Evolutionary conservation across 2,888 invertebrate species (phyloP).

Genomic region (Chorisops tibialis): DNA sequence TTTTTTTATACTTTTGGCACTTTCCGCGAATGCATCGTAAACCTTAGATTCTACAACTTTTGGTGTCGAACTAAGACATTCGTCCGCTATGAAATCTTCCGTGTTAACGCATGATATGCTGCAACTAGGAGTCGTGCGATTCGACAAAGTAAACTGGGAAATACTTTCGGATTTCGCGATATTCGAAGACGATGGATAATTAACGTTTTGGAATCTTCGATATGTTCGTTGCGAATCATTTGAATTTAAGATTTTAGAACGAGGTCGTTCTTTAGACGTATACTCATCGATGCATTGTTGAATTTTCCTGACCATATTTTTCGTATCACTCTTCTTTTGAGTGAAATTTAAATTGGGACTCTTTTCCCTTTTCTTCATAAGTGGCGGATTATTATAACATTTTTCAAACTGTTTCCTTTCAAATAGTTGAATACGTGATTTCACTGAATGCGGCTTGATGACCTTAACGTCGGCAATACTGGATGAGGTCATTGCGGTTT

Average conservation of each 20-base stretch:
- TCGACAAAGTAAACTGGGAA: not conserved
- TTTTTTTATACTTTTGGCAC: constrained; percentile 5
- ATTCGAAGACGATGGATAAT: no score
- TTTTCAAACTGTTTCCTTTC: not conserved
- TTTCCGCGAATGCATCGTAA: constrained; percentile 5
- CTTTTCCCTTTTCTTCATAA: not conserved
- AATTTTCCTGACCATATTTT: not conserved
- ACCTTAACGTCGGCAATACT: not conserved
- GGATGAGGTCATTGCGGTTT: no score
- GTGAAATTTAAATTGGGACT: not conserved
- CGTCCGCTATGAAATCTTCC: not conserved
- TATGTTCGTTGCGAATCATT: no score
- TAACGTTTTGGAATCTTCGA: no score
- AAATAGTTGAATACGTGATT: constrained; percentile 2
- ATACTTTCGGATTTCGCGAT: not conserved
- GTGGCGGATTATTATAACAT: not conserved
- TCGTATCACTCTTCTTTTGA: not conserved
- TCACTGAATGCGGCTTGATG: not conserved
- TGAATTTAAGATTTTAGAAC: not conserved
- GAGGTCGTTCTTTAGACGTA: not conserved
- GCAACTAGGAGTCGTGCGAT: no score
- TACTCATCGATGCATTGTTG: not conserved
- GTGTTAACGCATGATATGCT: not conserved
- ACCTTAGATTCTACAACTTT: not conserved
- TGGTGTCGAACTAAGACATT: not conserved